Percentiles rank a stretch among this genome's conserved stretches.
These are phyloP conservation scores for Diprion similis DNA, from an alignment of 1,140 invertebrate genomes.

Conservation along the genomic window DNA sequence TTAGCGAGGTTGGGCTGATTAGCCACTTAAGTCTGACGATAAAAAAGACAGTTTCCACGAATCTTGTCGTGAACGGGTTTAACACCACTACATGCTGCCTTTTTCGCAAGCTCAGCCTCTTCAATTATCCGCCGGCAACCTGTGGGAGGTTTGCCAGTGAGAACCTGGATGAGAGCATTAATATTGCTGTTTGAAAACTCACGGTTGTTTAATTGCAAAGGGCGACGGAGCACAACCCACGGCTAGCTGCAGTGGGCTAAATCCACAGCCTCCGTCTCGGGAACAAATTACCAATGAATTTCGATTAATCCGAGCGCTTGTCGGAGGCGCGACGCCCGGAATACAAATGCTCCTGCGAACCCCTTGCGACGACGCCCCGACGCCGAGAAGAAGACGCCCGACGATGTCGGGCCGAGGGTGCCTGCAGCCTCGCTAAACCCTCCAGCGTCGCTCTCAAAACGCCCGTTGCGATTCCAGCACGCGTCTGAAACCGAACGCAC, in stretches of 20 bases:
- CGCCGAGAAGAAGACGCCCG: neutral
- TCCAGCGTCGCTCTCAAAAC: neutral
- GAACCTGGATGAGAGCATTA: neutral
- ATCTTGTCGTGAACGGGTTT: neutral
- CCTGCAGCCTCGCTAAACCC: neutral
- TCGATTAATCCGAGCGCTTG: conserved; percentile 3
- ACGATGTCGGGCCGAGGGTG: neutral
- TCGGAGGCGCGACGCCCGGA: neutral
- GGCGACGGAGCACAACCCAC: neutral
- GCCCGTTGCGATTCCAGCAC: neutral
- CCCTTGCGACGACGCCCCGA: neutral
- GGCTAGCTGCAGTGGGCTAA: too few species aligned
- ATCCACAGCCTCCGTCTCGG: neutral
- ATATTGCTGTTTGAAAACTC: neutral
- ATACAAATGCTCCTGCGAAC: neutral
- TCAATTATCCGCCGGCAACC: neutral
- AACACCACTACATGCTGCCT: neutral
- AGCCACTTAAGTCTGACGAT: neutral
- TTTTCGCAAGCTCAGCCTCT: neutral
- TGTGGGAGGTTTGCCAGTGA: too few species aligned
- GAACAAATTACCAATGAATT: conserved; percentile 8
- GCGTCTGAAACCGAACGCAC: neutral
- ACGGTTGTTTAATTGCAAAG: neutral
- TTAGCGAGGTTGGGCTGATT: neutral
- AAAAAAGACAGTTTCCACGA: neutral